These are phyloP conservation scores for Embiotoca jacksoni DNA, from an alignment of 2,113 vertebrate species.

Conservation along the genomic window DNA sequence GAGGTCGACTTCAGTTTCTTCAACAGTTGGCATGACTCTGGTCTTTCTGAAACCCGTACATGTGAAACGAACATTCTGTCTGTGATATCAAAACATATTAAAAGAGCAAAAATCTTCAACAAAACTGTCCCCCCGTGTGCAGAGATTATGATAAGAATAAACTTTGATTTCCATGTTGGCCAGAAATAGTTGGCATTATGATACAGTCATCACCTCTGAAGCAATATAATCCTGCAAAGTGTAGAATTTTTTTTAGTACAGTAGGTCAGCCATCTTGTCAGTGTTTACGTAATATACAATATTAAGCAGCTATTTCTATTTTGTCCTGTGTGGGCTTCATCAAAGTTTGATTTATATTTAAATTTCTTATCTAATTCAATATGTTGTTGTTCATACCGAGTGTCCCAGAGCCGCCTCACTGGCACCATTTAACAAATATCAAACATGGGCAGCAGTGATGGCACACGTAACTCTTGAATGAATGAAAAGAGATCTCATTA, in stretches of 20 bases:
- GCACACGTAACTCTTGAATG: too few relatives aligned
- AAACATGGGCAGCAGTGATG: too few relatives aligned
- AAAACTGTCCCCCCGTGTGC: neutral
- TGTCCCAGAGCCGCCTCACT: neutral
- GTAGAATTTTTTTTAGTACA: conserved; percentile 7
- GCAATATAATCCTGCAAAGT: conserved; percentile 45
- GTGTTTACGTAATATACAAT: conserved; percentile 47
- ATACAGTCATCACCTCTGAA: neutral
- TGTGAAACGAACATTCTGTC: too few relatives aligned
- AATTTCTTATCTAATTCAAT: neutral
- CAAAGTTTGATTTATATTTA: conserved; percentile 28
- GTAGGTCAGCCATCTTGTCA: conserved; percentile 37
- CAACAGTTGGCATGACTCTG: too few relatives aligned
- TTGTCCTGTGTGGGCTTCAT: neutral
- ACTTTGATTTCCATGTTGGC: conserved; percentile 27
- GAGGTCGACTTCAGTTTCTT: too few relatives aligned
- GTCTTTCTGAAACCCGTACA: too few relatives aligned
- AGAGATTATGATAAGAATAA: conserved; percentile 26
- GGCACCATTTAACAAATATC: neutral
- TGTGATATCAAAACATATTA: neutral
- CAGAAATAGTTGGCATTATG: conserved; percentile 20
- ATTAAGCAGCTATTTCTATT: conserved; percentile 29
- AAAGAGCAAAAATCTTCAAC: conserved; percentile 15
- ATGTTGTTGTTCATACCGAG: neutral
- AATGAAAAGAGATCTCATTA: too few relatives aligned